phyloP scores from a whole-genome alignment of 2,113 vertebrate genomes.

The Chloropsis cyanopogon region DNA sequence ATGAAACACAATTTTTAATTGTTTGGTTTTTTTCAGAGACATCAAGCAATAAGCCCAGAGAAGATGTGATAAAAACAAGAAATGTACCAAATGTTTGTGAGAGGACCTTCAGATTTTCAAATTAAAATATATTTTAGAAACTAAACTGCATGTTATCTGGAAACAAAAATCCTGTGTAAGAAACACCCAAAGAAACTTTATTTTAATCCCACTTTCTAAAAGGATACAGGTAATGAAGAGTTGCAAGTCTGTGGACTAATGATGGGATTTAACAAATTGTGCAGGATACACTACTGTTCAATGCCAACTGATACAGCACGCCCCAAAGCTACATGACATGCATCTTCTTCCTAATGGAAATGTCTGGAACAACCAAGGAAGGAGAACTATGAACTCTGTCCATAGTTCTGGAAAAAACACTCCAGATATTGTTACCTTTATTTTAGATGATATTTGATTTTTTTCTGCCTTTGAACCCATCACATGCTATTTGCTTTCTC shows the following conservation, averaged over 20 bases:
- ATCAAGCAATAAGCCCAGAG: neutral
- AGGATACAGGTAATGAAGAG: neutral
- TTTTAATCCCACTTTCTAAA: neutral
- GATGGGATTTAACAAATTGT: neutral
- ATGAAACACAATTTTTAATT: neutral
- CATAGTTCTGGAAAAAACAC: neutral
- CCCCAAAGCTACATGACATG: neutral
- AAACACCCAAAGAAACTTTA: neutral
- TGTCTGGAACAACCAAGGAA: neutral
- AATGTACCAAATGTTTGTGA: neutral
- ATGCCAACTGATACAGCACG: neutral
- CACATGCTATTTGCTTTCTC: neutral
- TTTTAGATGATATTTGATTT: neutral
- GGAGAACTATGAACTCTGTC: rapidly evolving
- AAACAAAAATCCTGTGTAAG: neutral
- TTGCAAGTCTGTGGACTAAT: neutral
- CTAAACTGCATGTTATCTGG: neutral
- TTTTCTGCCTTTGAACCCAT: neutral
- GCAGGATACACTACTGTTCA: neutral
- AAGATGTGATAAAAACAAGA: neutral
- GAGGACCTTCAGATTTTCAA: neutral
- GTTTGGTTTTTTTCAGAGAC: neutral
- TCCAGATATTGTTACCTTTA: neutral
- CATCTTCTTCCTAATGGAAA: neutral
- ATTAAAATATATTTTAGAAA: neutral